Conservation (phyloP, 2,797 vertebrate genomes). For the Brachyalestes nurse region DNA sequence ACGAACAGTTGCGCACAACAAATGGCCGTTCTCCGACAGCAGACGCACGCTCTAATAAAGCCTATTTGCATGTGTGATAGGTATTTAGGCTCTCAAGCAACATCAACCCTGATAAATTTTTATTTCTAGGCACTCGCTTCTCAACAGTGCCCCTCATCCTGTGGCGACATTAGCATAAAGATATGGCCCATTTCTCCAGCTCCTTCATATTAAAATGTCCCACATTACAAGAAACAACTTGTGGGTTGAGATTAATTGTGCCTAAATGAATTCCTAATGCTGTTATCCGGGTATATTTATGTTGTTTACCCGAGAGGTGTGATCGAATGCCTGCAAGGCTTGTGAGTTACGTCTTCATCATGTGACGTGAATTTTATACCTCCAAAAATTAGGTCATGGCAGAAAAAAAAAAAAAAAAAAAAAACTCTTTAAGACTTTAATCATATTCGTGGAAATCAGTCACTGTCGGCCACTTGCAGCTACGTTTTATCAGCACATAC, state of each 20-base stretch:
- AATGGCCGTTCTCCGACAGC: slow-evolving; percentile 6
- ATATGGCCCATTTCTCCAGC: slow-evolving; percentile 43
- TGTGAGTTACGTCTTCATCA: slow-evolving; percentile 22
- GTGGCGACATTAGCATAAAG: slow-evolving; percentile 47
- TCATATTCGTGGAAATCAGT: not conserved
- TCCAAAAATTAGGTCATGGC: slow-evolving; percentile 20
- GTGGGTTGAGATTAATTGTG: not conserved
- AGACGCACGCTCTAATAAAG: not conserved
- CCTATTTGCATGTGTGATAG: slow-evolving; percentile 21
- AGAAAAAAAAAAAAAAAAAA: no score
- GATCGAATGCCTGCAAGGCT: slow-evolving; percentile 20
- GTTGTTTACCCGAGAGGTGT: not conserved
- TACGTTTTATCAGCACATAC: not conserved
- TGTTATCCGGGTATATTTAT: not conserved
- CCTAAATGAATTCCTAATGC: slow-evolving; percentile 29
- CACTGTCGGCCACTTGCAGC: not conserved
- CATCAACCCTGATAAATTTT: slow-evolving; percentile 33
- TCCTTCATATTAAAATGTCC: slow-evolving; percentile 47
- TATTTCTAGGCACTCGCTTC: slow-evolving; percentile 6
- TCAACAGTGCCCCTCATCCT: slow-evolving; percentile 40
- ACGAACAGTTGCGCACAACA: not conserved
- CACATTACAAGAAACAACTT: slow-evolving; percentile 24
- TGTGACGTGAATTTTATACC: not conserved
- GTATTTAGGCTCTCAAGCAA: not conserved
- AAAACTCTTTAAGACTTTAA: not conserved